Evolutionary conservation across 2,888 invertebrate genomes (phyloP).

Genomic region (Brenthis ino): DNA sequence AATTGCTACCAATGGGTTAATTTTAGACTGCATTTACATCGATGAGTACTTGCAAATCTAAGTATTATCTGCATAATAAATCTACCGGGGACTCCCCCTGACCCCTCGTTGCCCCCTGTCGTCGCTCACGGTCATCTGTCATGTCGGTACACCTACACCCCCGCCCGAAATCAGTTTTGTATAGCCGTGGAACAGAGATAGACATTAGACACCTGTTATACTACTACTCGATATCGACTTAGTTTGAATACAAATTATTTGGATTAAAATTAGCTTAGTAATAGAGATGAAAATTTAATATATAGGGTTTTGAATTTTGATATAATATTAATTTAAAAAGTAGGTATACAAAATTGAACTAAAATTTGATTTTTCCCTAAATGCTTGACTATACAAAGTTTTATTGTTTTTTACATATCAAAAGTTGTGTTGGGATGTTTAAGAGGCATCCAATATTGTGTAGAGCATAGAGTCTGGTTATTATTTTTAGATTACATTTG

Average conservation of each 20-base stretch:
- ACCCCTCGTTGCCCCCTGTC: slow-evolving; percentile 34
- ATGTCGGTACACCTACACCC: slow-evolving; percentile 45
- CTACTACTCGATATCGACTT: background rate
- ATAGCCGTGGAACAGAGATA: slow-evolving; percentile 8
- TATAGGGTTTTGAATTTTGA: too few species aligned
- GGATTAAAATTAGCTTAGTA: background rate
- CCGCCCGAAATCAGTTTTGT: slow-evolving; percentile 23
- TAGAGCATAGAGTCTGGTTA: too few species aligned
- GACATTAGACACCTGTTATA: slow-evolving; percentile 16
- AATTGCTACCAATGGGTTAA: background rate
- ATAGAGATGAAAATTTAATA: background rate
- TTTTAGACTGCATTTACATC: background rate
- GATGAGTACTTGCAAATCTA: slow-evolving; percentile 22
- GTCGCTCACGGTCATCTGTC: slow-evolving; percentile 54
- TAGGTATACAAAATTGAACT: too few species aligned
- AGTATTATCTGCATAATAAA: slow-evolving; percentile 23
- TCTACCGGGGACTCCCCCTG: slow-evolving; percentile 26
- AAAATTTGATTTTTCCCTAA: too few species aligned
- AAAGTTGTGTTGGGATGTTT: too few species aligned
- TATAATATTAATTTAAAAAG: too few species aligned
- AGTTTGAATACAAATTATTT: background rate
- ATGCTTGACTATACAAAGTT: too few species aligned
- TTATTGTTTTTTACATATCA: too few species aligned
- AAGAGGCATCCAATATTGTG: too few species aligned
- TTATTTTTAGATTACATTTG: too few species aligned